Base-by-base conservation (phyloP, 2,888 invertebrate species). In the Rugalucina vietnamica region DNA sequence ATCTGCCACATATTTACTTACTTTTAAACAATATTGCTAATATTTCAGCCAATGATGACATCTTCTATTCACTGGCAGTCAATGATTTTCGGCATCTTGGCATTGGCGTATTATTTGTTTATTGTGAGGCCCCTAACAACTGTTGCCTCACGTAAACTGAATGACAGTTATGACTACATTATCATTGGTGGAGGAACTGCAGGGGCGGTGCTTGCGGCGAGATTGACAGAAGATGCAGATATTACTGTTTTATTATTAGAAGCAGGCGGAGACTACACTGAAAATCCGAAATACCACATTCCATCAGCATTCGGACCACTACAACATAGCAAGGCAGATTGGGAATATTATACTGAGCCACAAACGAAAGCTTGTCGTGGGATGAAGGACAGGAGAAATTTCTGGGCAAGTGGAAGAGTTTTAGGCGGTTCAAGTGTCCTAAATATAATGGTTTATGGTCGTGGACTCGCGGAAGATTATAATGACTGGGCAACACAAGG, bases 331-430 rank as follows among this genome's bases (percentile, higher is more conserved):
- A 21, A 70, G n/a, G 32, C 12, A 8, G 77, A 77, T 24, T 77
- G 77, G 77, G 50, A 49, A 27, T 77, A 70, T 29, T 50, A 24
- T n/a, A 77, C 77, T 24, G 77, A 70, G n/a, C 69, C 77, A 2
- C 77, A 77, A 34, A 27, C 0, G 24, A 39, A 69, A 14, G 14
- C 77, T 12, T 69, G 70, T n/a, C 32, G 32, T 14, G 77, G 70
- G 8, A 12, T 70, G 18, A 77, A 77, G 3, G 10, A 29, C 29
- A n/a, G 24, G 34, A 49, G 70, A 70, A 29, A n/a, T n/a, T 70
- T 32, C 36, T 77, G 77, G 77, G 50, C 77, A 24, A 29, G 70
- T 18, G 77, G 77, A 8, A 77, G 43, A 71, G 43, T 43, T 2
- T 34, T 77, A 5, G 77, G 77, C 3, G 77, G 77, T 14, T 70